These are phyloP conservation scores for Meandrusa payeni DNA, from an alignment of 2,888 invertebrate species.

Conservation along the genomic window DNA sequence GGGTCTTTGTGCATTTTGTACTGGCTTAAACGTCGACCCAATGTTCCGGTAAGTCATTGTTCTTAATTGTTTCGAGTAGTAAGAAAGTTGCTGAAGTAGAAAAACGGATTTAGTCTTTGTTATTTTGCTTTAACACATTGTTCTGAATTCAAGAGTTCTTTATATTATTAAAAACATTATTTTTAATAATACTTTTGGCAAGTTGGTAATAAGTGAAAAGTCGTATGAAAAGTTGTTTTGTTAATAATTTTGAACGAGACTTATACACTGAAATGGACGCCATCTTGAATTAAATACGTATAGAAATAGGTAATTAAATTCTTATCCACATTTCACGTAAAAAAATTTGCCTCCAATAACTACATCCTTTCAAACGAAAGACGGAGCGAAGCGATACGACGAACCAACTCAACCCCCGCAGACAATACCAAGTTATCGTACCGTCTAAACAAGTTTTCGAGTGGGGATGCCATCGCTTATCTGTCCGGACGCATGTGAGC, in stretches of 20 bases:
- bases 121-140: background rate
- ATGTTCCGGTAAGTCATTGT: slow-evolving; percentile 26
- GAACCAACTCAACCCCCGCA: slow-evolving; percentile 49
- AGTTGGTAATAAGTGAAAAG: no score
- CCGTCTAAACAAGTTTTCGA: slow-evolving; percentile 74
- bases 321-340: no score
- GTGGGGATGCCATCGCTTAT: slow-evolving; percentile 75
- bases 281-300: no score
- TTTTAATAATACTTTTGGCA: no score
- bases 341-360: background rate
- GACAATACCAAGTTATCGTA: slow-evolving; percentile 71
- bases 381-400: slow-evolving; percentile 27
- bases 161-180: no score
- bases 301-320: no score
- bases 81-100: slow-evolving; percentile 19
- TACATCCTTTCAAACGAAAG: slow-evolving; percentile 10
- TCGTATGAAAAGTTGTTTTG: no score
- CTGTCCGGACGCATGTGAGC: slow-evolving; percentile 73
- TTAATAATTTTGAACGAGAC: no score
- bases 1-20: slow-evolving; percentile 32
- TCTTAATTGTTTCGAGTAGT: slow-evolving; percentile 30
- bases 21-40: slow-evolving; percentile 6
- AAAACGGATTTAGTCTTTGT: slow-evolving; percentile 11
- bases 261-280: no score
- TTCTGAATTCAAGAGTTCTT: no score